Evolutionary conservation across 2,888 invertebrate species (phyloP).

Genomic region (Eristalinus aeneus): DNA sequence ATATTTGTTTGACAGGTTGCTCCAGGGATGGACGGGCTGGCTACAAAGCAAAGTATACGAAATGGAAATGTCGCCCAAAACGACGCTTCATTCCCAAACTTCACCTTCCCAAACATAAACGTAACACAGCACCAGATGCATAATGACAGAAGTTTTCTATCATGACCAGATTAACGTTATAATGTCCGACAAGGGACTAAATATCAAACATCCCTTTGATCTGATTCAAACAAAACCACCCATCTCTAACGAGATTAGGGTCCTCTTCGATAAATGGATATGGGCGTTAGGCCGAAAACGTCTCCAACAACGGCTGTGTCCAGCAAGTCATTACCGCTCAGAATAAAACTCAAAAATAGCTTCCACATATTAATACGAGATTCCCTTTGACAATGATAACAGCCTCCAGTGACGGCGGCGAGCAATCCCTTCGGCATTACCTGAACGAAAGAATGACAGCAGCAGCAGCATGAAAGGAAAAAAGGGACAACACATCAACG

Average conservation of each 20-base stretch:
- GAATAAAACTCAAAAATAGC: background rate
- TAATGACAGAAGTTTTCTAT: too few species aligned
- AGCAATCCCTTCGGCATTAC: constrained; percentile 2
- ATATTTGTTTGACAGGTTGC: too few species aligned
- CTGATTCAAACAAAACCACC: background rate
- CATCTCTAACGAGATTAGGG: background rate
- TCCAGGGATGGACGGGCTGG: too few species aligned
- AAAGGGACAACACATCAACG: constrained; percentile 24
- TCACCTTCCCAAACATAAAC: too few species aligned
- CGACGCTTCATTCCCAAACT: too few species aligned
- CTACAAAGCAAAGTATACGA: too few species aligned
- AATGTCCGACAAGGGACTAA: background rate
- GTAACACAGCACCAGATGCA: too few species aligned
- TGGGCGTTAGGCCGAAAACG: background rate
- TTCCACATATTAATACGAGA: background rate
- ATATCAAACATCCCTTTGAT: background rate
- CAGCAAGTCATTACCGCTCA: background rate
- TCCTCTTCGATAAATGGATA: background rate
- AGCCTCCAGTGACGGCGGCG: background rate
- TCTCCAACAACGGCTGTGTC: background rate
- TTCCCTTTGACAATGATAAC: background rate
- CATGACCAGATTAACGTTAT: background rate
- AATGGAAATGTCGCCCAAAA: too few species aligned
- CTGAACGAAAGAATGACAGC: background rate
- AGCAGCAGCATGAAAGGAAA: background rate